phyloP scores from a whole-genome alignment of 2,888 invertebrate genomes.

The Coronaproctus castanopsis region DNA sequence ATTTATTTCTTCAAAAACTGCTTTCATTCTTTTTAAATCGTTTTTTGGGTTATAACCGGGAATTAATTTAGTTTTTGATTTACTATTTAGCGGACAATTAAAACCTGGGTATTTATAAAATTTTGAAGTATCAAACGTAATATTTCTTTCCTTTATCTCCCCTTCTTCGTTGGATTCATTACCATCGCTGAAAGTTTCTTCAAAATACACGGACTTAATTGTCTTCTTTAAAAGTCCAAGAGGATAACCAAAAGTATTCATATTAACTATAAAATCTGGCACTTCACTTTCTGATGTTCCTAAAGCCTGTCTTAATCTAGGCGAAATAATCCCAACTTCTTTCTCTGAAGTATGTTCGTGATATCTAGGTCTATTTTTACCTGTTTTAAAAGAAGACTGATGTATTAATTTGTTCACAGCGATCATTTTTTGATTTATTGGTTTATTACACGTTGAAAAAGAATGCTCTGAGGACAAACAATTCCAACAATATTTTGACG shows the following conservation, averaged over 20 bases:
- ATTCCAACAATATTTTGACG: not conserved
- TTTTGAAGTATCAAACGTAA: not conserved
- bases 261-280: not conserved
- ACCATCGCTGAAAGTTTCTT: not conserved
- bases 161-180: not conserved
- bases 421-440: not conserved
- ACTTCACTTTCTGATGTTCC: not conserved
- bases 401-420: not conserved
- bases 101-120: not conserved
- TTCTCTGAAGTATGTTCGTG: not conserved
- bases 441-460: not conserved
- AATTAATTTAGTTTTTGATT: not conserved
- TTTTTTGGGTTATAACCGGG: not conserved
- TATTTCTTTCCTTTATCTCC: not conserved
- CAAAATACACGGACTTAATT: not conserved
- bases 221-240: not conserved
- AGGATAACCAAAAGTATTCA: not conserved
- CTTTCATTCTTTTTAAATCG: not conserved
- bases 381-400: too few species aligned
- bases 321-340: not conserved
- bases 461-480: not conserved
- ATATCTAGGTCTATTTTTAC: not conserved
- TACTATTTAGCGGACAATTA: not conserved
- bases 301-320: not conserved
- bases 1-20: not conserved